A percentile compares a stretch with the other conserved stretches of the same genome.
phyloP scores from a whole-genome alignment of 2,797 vertebrate genomes.

The Alectoris magna region DNA sequence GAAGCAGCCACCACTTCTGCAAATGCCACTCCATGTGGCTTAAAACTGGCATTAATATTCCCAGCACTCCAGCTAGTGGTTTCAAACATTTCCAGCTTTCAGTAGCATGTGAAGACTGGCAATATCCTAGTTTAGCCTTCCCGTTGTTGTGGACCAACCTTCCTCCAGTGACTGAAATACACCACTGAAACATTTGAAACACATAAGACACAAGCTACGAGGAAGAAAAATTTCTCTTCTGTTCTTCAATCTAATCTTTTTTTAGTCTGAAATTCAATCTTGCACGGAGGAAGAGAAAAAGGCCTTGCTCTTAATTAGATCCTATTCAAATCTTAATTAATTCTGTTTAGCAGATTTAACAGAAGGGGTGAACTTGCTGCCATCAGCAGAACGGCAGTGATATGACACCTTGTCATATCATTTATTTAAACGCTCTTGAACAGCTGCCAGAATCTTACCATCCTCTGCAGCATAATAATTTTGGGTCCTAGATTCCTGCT shows the following conservation, averaged over 20 bases:
- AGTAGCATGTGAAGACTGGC: background rate
- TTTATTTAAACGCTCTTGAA: slow-evolving; percentile 33
- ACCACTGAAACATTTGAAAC: background rate
- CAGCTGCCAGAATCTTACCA: slow-evolving; percentile 77
- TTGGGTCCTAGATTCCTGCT: slow-evolving; percentile 85
- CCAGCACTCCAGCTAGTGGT: background rate
- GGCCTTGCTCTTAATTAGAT: background rate
- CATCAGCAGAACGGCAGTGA: background rate
- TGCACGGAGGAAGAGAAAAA: background rate
- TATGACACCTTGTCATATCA: background rate
- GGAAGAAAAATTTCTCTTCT: background rate
- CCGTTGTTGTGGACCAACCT: background rate
- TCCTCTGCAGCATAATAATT: slow-evolving; percentile 86
- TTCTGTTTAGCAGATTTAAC: background rate
- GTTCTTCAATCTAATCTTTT: background rate
- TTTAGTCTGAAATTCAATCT: background rate
- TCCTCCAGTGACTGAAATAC: background rate
- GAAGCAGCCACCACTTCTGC: background rate
- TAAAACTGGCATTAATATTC: background rate
- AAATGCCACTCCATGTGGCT: background rate
- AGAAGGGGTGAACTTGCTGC: background rate
- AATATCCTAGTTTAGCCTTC: background rate
- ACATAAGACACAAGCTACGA: background rate
- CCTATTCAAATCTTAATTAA: slow-evolving; percentile 32
- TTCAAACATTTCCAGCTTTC: background rate